A percentile compares a stretch with the other conserved stretches of the same genome.
Evolutionary conservation across 2,888 invertebrate species (phyloP).

Genomic region (Amphiduros pacificus): DNA sequence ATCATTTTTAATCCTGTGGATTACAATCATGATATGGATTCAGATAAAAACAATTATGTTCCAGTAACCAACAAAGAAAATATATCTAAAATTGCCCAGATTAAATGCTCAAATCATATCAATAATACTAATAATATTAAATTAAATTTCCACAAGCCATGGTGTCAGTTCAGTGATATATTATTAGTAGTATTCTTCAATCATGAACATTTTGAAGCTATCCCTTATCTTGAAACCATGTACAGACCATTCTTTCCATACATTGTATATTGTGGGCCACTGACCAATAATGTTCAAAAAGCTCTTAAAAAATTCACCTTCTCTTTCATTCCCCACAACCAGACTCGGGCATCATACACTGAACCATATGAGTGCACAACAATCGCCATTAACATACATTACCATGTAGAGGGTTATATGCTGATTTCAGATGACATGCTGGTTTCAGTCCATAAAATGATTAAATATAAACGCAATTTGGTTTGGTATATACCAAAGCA

Average conservation of each 20-base stretch:
- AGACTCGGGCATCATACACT: no score
- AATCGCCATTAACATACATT: slow-evolving; percentile 22
- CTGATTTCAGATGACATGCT: slow-evolving; percentile 30
- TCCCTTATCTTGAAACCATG: slow-evolving; percentile 29
- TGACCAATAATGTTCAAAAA: slow-evolving; percentile 13
- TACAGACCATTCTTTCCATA: slow-evolving; percentile 31
- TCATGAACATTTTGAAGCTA: slow-evolving; percentile 25
- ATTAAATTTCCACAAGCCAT: slow-evolving; percentile 19
- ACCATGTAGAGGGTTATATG: slow-evolving; percentile 26
- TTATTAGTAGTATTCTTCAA: slow-evolving; percentile 30
- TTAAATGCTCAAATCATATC: no score
- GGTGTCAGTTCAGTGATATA: slow-evolving; percentile 21
- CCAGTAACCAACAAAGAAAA: no score
- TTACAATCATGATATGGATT: no score
- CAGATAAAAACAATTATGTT: no score
- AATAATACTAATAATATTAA: no score
- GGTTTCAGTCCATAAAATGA: slow-evolving; percentile 13
- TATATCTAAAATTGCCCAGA: no score
- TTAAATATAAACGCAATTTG: neutral
- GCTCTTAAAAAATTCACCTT: slow-evolving; percentile 1
- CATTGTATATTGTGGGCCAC: slow-evolving; percentile 33
- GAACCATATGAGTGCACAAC: slow-evolving; percentile 28
- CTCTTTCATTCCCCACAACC: slow-evolving; percentile 24
- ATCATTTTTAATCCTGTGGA: no score
- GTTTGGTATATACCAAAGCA: slow-evolving; percentile 27